Percentiles rank a stretch among this genome's conserved stretches.
These are phyloP conservation scores for Oryzias dopingdopingensis DNA, from an alignment of 2,797 vertebrate genomes.

Conservation along the genomic window DNA sequence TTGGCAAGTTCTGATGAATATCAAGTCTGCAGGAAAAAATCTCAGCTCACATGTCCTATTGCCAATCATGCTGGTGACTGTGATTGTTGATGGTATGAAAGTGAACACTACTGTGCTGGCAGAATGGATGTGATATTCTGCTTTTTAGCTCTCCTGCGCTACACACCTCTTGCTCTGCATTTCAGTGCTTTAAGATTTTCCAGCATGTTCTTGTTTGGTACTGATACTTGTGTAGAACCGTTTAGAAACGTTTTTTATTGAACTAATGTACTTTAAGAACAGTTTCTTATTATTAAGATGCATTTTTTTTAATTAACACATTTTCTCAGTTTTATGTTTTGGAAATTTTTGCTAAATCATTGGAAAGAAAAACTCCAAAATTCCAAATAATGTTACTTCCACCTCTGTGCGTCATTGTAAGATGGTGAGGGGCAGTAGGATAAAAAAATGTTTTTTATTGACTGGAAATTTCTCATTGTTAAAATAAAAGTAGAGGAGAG, in stretches of 20 bases:
- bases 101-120: slow-evolving; percentile 50
- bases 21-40: not conserved
- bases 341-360: too few relatives aligned
- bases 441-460: not conserved
- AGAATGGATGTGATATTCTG: slow-evolving; percentile 37
- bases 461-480: not conserved
- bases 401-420: not conserved
- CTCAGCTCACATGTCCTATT: too few relatives aligned
- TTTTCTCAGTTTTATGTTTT: too few relatives aligned
- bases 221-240: slow-evolving; percentile 32
- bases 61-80: slow-evolving; percentile 7
- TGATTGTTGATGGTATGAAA: slow-evolving; percentile 60
- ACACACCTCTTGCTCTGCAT: slow-evolving; percentile 58
- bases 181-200: slow-evolving; percentile 25
- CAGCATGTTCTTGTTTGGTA: slow-evolving; percentile 37
- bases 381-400: too few relatives aligned
- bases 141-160: slow-evolving; percentile 50
- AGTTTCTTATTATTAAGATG: too few relatives aligned
- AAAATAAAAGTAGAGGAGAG: not conserved
- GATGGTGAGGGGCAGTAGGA: not conserved
- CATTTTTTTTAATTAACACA: too few relatives aligned
- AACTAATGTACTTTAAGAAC: too few relatives aligned
- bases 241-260: too few relatives aligned
- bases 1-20: not conserved
- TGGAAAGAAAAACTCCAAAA: too few relatives aligned